phyloP scores from a whole-genome alignment of 2,888 invertebrate genomes.

The Ormyrus rosae region DNA sequence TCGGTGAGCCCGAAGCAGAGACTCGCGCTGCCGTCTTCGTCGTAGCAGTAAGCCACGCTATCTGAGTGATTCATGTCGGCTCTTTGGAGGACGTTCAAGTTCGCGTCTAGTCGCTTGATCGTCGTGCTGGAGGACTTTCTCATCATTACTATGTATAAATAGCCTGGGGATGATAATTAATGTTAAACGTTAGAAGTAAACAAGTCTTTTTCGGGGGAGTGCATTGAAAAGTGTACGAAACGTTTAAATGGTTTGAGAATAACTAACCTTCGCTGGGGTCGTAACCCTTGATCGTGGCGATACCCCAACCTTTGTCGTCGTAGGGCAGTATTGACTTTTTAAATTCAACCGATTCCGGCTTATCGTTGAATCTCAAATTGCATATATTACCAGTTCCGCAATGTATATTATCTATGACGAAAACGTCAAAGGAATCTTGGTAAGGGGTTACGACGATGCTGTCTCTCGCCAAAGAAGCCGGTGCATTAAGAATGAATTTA shows the following conservation, averaged over 20 bases:
- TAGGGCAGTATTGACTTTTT: slow-evolving; percentile 2
- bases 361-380: slow-evolving; percentile 28
- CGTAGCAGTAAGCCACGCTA: slow-evolving; percentile 40
- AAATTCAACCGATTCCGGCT: not conserved
- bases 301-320: slow-evolving; percentile 30
- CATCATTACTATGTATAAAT: slow-evolving; percentile 27
- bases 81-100: not conserved
- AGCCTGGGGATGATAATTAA: slow-evolving; percentile 14
- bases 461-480: not conserved
- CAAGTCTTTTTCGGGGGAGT: too few species aligned
- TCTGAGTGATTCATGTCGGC: slow-evolving; percentile 29
- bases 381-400: slow-evolving; percentile 31
- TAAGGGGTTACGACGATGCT: slow-evolving; percentile 24
- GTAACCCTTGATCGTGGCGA: slow-evolving; percentile 18
- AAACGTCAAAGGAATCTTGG: slow-evolving; percentile 32
- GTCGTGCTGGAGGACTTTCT: slow-evolving; percentile 1
- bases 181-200: too few species aligned
- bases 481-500: slow-evolving; percentile 19
- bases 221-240: too few species aligned
- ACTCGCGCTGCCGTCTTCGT: slow-evolving; percentile 27
- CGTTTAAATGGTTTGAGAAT: not conserved
- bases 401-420: slow-evolving; percentile 13
- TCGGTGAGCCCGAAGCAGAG: slow-evolving; percentile 29
- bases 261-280: slow-evolving; percentile 32
- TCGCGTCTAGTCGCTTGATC: slow-evolving; percentile 16